Evolutionary conservation across 2,888 invertebrate genomes (phyloP), one percentile per base, ranked within the genome.

Genomic region (Stenchaetothrips biformis): DNA sequence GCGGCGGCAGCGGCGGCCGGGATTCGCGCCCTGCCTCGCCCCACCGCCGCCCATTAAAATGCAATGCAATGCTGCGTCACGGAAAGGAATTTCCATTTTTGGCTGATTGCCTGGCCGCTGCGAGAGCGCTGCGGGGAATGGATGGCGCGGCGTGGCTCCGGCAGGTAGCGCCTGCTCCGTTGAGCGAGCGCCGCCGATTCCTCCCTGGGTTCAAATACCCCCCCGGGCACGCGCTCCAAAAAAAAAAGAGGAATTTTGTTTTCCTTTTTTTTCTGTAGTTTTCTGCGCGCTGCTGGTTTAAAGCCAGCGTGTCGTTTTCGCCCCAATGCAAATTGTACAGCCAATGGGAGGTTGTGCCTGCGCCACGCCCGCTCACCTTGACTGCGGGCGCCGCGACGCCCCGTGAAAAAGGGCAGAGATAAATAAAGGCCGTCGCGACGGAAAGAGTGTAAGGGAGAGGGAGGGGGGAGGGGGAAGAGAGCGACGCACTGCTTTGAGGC

Each of bases 11-110:
- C 53, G 13, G 49, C 49, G 49, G n/a, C n/a, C n/a, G 49, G 49
- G 53, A 16, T 16, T 16, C 53, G 53, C 53, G 53, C 53, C 16
- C 13, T 2, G 53, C 53, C 53, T 7, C 53, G 53, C 13, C 53
- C 53, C 9, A 21, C 67, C 21, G 21, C n/a, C 67, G 21, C 67
- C 67, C 67, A 74, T 74, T 74, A 74, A 74, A 74, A 74, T 74
- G 67, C 67, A 74, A 74, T 74, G 67, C 67, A 74, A 74, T 74
- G 67, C 67, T 25, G 67, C 67, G 67, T 74, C 67, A 74, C 67
- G 21, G 21, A 74, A 21, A 25, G 67, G 67, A 74, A 74, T 74
- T 74, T 74, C 67, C 67, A 74, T 74, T 74, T 74, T 74, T 74
- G 67, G 21, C 67, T 74, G 67, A 74, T 74, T 74, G 67, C 67